phyloP scores from a whole-genome alignment of 2,797 vertebrate genomes.

The Molossus molossus region DNA sequence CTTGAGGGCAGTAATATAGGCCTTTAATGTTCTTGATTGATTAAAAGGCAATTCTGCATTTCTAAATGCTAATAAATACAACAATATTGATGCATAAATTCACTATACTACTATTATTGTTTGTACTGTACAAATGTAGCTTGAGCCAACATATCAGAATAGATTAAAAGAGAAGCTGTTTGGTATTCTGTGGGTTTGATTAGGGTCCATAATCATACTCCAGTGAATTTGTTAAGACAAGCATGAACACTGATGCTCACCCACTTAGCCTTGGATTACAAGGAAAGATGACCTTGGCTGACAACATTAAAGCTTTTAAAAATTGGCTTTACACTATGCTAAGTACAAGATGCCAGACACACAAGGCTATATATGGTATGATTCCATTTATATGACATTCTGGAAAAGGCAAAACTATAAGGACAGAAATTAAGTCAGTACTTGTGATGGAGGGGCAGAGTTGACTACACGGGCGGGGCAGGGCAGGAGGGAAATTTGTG shows the following conservation, averaged over 20 bases:
- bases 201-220: neutral
- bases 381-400: neutral
- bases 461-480: neutral
- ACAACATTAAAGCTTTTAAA: slow-evolving; percentile 58
- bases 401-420: neutral
- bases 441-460: neutral
- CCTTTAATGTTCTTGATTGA: slow-evolving; percentile 11
- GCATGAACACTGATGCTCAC: neutral
- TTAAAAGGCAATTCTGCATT: slow-evolving; percentile 50
- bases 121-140: neutral
- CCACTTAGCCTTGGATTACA: slow-evolving; percentile 17
- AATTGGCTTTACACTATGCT: neutral
- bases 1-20: neutral
- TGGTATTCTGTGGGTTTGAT: neutral
- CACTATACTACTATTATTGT: neutral
- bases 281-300: slow-evolving; percentile 49
- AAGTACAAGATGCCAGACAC: slow-evolving; percentile 16
- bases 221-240: slow-evolving; percentile 40
- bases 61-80: slow-evolving; percentile 35
- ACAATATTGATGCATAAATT: slow-evolving; percentile 22
- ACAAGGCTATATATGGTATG: neutral
- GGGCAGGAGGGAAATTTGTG: too few relatives aligned
- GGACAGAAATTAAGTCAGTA: neutral
- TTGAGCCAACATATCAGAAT: slow-evolving; percentile 7
- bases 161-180: slow-evolving; percentile 17